Base-by-base conservation (phyloP, 2,888 invertebrate genomes). In the Sarcophaga rosellei region DNA sequence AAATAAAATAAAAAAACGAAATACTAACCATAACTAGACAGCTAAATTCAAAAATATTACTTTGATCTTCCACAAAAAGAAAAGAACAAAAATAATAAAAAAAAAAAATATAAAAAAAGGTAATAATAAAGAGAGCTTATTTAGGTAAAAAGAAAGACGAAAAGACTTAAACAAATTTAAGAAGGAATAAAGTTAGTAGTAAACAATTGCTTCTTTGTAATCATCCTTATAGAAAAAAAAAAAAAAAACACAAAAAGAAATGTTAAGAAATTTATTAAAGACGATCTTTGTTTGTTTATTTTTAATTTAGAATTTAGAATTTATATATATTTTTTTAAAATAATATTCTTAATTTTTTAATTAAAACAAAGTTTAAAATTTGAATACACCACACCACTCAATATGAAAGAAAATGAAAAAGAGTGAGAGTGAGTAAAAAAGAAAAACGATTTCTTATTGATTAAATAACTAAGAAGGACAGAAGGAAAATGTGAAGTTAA, bases 281-380 rank as follows among this genome's bases (percentile, higher is more conserved):
- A 73, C 17, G 69, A 83, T 80, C 84, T 88, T 35, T 89, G 88
- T 89, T 88, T 81, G 88, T 80, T 87, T 86, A 88, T 86, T 73
- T 80, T 77, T 85, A 76, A 65, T 80, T 72, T 23, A n/a, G 44
- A 66, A 66, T 81, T 78, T 53, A 74, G 63, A 76, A 69, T 77
- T 81, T 66, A 75, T 81, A 10, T 65, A 47, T 70, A 59, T 77
- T 35, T 35, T 35, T 10, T 35, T 35, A 68, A 35, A 35, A 69
- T 78, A 63, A 57, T 44, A 62, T 35, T 12, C 89, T 90, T 73
- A 74, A 63, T 76, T 72, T 76, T 72, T 80, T 77, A 77, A 69
- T 68, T 82, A 69, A 81, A 81, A 82, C 59, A 59, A 76, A 77
- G 74, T 74, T 74, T 69, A 44, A 80, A 83, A 73, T 80, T 85